Percentiles rank a stretch among this genome's conserved stretches.
phyloP scores from a whole-genome alignment of 2,888 invertebrate genomes.

The Noctua pronuba region DNA sequence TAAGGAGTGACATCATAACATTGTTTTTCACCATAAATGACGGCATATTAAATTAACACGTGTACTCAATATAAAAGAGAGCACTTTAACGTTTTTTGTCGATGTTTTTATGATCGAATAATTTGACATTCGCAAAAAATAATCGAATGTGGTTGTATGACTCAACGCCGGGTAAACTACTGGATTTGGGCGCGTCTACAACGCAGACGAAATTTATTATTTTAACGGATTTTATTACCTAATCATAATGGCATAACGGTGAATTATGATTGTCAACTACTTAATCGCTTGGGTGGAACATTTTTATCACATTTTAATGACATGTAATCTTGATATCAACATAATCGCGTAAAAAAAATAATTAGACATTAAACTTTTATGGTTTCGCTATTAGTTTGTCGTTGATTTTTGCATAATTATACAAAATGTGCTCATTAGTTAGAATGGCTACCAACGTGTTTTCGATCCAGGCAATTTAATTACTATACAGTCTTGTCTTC shows the following conservation, averaged over 20 bases:
- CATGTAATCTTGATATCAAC: slow-evolving; percentile 12
- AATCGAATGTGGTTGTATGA: slow-evolving; percentile 69
- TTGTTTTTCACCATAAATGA: slow-evolving; percentile 81
- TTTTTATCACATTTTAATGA: slow-evolving; percentile 30
- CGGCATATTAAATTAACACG: slow-evolving; percentile 82
- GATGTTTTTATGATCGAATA: slow-evolving; percentile 68
- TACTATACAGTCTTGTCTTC: neutral
- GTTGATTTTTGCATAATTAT: neutral
- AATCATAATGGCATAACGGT: slow-evolving; percentile 48
- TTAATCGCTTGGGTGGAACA: slow-evolving; percentile 12
- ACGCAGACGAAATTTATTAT: slow-evolving; percentile 52
- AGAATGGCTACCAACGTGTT: neutral
- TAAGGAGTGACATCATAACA: slow-evolving; percentile 81
- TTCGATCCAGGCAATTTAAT: neutral
- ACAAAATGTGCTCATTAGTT: neutral
- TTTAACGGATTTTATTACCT: slow-evolving; percentile 57
- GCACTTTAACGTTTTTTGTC: slow-evolving; percentile 72
- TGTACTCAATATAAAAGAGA: slow-evolving; percentile 83
- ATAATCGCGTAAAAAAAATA: slow-evolving; percentile 14
- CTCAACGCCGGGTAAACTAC: slow-evolving; percentile 68
- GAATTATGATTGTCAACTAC: slow-evolving; percentile 35
- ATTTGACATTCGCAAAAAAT: slow-evolving; percentile 69
- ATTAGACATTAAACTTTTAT: slow-evolving; percentile 7
- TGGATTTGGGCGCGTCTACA: slow-evolving; percentile 50
- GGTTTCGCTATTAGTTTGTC: neutral